A percentile compares a stretch with the other conserved stretches of the same genome.
These are phyloP conservation scores for Unio pictorum DNA, from an alignment of 2,888 invertebrate species.

Conservation along the genomic window DNA sequence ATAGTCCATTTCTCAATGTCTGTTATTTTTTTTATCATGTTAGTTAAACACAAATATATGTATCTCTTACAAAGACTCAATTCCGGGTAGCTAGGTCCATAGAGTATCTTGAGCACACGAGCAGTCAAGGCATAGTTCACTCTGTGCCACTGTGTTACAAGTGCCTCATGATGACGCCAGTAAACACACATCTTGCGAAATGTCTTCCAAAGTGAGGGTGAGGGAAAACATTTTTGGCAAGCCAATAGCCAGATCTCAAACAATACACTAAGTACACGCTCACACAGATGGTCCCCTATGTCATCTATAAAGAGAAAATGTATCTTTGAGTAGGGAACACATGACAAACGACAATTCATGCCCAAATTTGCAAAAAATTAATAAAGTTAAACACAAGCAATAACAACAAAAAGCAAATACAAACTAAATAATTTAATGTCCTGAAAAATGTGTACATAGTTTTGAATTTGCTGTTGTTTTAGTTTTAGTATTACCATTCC, in stretches of 20 bases:
- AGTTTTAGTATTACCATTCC: too few species aligned
- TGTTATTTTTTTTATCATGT: too few species aligned
- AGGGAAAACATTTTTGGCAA: constrained; percentile 88
- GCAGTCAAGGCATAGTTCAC: constrained; percentile 92
- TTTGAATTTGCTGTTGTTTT: too few species aligned
- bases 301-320: constrained; percentile 77
- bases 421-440: too few species aligned
- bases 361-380: background rate
- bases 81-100: constrained; percentile 77
- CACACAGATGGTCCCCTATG: constrained; percentile 95
- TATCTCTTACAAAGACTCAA: constrained; percentile 64
- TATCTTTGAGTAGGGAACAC: background rate
- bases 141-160: constrained; percentile 95
- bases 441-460: too few species aligned
- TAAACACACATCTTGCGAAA: constrained; percentile 91
- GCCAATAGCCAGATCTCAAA: constrained; percentile 90
- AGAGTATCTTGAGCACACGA: constrained; percentile 86
- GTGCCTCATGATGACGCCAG: constrained; percentile 94
- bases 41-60: too few species aligned
- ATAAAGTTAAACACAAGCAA: background rate
- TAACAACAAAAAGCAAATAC: too few species aligned
- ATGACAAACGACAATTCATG: background rate
- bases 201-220: constrained; percentile 96
- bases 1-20: too few species aligned
- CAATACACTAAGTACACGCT: constrained; percentile 92